Evolutionary conservation across 2,113 vertebrate genomes (phyloP).

Genomic region (Cisticola juncidis): DNA sequence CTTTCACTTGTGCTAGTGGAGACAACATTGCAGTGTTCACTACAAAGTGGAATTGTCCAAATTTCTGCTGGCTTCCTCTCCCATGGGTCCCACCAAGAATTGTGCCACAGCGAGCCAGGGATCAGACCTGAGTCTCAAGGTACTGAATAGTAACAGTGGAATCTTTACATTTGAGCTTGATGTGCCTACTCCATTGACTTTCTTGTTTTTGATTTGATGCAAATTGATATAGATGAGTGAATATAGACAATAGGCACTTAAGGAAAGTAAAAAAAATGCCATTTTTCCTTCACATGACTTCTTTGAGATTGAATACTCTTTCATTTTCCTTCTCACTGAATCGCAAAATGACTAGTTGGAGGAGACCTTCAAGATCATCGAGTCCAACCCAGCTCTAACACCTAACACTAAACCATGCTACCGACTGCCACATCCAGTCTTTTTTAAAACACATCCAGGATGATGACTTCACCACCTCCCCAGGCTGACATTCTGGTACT

Average conservation of each 20-base stretch:
- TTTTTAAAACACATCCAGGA: no score
- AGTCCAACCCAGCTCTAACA: neutral
- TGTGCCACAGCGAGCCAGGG: accelerated
- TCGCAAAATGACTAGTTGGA: neutral
- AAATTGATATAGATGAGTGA: neutral
- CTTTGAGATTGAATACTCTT: neutral
- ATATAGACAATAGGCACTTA: neutral
- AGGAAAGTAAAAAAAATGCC: neutral
- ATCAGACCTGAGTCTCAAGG: neutral
- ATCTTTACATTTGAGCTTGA: neutral
- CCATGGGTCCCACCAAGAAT: neutral
- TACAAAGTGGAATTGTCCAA: neutral
- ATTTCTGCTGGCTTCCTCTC: neutral
- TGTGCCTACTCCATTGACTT: neutral
- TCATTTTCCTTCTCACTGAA: neutral
- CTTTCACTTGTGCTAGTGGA: neutral
- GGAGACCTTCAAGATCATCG: neutral
- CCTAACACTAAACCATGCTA: neutral
- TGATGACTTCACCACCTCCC: no score
- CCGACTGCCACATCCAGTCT: neutral
- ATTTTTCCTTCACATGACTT: neutral
- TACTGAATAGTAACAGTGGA: neutral
- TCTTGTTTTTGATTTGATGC: neutral
- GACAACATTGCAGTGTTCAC: neutral
- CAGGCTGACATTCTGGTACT: neutral